A percentile compares a stretch with the other conserved stretches of the same genome.
Evolutionary conservation across 2,797 vertebrate genomes (phyloP).

Genomic region (Trachops cirrhosus): DNA sequence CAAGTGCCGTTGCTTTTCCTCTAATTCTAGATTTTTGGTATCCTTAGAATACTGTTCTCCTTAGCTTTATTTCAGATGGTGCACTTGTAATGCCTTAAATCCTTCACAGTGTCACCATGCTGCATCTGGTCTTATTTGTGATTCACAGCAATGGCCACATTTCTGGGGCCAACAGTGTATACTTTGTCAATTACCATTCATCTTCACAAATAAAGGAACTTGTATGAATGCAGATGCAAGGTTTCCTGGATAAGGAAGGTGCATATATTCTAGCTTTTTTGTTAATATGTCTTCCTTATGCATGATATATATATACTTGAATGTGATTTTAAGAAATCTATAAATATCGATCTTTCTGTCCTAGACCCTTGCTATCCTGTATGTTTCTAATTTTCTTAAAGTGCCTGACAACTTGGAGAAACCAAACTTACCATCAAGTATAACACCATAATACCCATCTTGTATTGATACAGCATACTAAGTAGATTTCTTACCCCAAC

Average conservation of each 20-base stretch:
- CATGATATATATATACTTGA: not conserved
- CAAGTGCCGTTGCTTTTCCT: not conserved
- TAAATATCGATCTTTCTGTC: not conserved
- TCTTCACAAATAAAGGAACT: not conserved
- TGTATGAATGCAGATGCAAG: not conserved
- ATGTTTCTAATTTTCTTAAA: conserved; percentile 9
- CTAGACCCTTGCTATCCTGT: not conserved
- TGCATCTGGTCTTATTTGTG: not conserved
- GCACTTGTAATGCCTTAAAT: not conserved
- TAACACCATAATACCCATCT: not conserved
- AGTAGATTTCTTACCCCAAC: not conserved
- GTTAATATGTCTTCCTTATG: not conserved
- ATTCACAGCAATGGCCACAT: not conserved
- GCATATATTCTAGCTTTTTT: not conserved
- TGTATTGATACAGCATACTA: not conserved
- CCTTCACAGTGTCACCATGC: not conserved
- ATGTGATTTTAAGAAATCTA: not conserved
- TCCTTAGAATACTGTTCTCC: not conserved
- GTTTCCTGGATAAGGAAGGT: not conserved
- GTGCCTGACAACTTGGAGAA: not conserved
- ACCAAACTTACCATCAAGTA: not conserved
- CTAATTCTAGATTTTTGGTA: not conserved
- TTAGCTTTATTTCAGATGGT: not conserved
- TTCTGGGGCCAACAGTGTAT: not conserved
- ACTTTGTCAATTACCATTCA: not conserved